These are phyloP conservation scores for Heliconius himera DNA, from an alignment of 1,140 invertebrate species.

Conservation along the genomic window DNA sequence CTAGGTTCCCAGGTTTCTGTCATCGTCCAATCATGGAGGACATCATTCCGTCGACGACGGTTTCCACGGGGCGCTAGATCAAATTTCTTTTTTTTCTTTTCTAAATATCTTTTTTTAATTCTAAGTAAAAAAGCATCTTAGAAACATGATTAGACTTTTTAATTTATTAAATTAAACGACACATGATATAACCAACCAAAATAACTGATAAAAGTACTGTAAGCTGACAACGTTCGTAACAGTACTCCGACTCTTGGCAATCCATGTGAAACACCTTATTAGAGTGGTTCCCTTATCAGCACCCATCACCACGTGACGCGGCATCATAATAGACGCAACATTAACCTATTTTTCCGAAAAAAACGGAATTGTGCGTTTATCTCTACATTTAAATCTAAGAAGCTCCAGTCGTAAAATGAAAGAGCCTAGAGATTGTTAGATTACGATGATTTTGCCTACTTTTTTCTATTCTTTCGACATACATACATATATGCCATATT, in stretches of 20 bases:
- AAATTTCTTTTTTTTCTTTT: no score
- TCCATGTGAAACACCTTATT: slow-evolving; percentile 38
- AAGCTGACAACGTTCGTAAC: slow-evolving; percentile 4
- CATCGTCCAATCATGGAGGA: no score
- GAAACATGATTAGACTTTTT: no score
- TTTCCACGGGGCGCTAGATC: no score
- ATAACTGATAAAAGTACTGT: no score
- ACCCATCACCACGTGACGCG: slow-evolving; percentile 44
- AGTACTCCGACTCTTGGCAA: slow-evolving; percentile 15
- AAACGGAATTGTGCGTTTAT: slow-evolving; percentile 53
- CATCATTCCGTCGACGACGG: no score
- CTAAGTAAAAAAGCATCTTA: no score
- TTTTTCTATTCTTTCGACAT: neutral
- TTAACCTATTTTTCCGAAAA: slow-evolving; percentile 60
- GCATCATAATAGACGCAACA: slow-evolving; percentile 43
- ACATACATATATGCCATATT: no score
- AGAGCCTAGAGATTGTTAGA: neutral
- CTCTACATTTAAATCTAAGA: slow-evolving; percentile 44
- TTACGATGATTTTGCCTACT: neutral
- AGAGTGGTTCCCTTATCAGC: slow-evolving; percentile 34
- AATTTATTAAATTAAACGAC: no score
- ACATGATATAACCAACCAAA: neutral
- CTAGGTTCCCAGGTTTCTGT: no score
- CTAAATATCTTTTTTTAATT: no score
- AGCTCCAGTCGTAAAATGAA: slow-evolving; percentile 54